Base-by-base conservation (phyloP, 2,888 invertebrate species). In the Pollenia labialis region DNA sequence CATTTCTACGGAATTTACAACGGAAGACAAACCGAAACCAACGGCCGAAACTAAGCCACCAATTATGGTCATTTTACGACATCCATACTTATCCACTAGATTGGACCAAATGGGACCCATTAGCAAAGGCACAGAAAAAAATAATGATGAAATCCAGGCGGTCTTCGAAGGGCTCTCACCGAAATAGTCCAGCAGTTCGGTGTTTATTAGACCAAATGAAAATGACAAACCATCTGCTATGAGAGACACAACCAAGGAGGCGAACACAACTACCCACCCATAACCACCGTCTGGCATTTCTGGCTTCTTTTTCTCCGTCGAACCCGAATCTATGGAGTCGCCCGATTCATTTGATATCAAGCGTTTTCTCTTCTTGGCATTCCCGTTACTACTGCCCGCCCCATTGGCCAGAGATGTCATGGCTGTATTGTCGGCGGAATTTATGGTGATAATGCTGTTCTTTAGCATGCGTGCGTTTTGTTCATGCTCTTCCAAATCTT, bases 161-260 rank as follows among this genome's bases (percentile, higher is more conserved):
- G 98, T 98, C 64, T 96, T 96, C 7, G 97, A 96, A 90, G 97
- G 97, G 58, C 96, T 96, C 46, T 97, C 96, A 80, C 95, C 94
- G 92, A 98, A 99, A 90, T 97, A 96, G 66, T 95, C 94, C 64
- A 97, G 94, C 90, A 98, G 96, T 90, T 98, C 96, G 0, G 97
- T 96, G 91, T 97, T 98, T 10, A 99, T 94, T 18, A 98, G 94
- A 0, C 99, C 99, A 92, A 98, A 98, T 1, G 98, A 97, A 92
- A 98, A 98, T 72, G 97, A 97, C 81, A 98, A 96, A 0, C 99
- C 99, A 93, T 99, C 99, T 54, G 98, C 97, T 69, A 99, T 96
- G 94, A 98, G 95, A 23, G 98, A 98, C 81, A 98, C 96, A 58
- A 97, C 92, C 88, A 99, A 95, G 0, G 98, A 97, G 4, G 98